Base-by-base conservation (phyloP, 2,888 invertebrate species). In the Zeuzera pyrina region DNA sequence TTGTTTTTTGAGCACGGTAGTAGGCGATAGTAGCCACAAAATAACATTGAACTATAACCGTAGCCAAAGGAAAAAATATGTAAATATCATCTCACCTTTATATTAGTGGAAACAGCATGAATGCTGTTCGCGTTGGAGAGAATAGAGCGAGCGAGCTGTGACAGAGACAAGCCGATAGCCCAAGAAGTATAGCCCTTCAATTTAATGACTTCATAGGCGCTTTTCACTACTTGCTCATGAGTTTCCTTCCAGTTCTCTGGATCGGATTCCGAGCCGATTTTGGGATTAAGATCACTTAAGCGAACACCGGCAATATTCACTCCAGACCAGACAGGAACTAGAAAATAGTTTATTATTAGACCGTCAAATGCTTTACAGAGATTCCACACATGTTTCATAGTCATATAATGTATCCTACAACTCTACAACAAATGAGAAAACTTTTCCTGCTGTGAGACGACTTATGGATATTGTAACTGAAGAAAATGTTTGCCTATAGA, bases 301-400 rank as follows among this genome's bases (percentile, higher is more conserved):
- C 91, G 87, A 0, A 95, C 94, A 4, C 96, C 97, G 4, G 94
- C 95, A 26, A 97, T 88, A 69, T 95, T 96, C 12, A 95, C 95
- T 7, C 94, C 94, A 1, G 95, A 95, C 96, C 96, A 97, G 1
- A 97, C 93, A 5, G 95, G 92, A 39, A 96, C 93, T 93, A 60
- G 4, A 51, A 52, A 35, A 34, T 5, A 6, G 15, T 12, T 29
- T 29, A n/a, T 2, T 22, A n/a, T n/a, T n/a, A n/a, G n/a, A 19
- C 3, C 23, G 24, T 29, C 19, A 35, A 15, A 2, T n/a, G n/a
- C n/a, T n/a, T n/a, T n/a, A n/a, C n/a, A n/a, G n/a, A n/a, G n/a
- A n/a, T n/a, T n/a, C n/a, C n/a, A n/a, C n/a, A n/a, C n/a, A n/a
- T n/a, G n/a, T n/a, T n/a, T n/a, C n/a, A 7, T 8, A 25, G 5